phyloP scores from a whole-genome alignment of 2,113 vertebrate species.

The Aix galericulata region DNA sequence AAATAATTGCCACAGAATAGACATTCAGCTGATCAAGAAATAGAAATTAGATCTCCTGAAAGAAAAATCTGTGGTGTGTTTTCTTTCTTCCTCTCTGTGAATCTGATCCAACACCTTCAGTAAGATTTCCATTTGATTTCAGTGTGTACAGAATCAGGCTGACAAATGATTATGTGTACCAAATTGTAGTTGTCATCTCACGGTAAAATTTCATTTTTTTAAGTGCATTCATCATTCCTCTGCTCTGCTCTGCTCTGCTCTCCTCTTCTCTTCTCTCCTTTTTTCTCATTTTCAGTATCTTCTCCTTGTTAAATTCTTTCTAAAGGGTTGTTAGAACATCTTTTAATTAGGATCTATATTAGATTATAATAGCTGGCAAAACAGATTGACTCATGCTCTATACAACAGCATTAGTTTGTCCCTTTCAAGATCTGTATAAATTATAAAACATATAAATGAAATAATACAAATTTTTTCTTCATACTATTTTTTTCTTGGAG shows the following conservation, averaged over 20 bases:
- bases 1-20: neutral
- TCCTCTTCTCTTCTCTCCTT: too few species aligned
- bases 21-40: neutral
- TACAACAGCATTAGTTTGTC: neutral
- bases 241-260: too few species aligned
- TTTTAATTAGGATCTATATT: neutral
- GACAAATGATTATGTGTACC: neutral
- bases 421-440: neutral
- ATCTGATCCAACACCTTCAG: neutral
- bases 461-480: neutral
- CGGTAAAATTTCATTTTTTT: neutral
- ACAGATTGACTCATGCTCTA: neutral
- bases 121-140: conserved; percentile 25
- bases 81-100: neutral
- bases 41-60: neutral
- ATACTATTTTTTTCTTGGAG: neutral
- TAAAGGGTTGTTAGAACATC: neutral
- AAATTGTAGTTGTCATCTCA: conserved; percentile 2
- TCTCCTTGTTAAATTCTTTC: neutral
- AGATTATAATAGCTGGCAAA: neutral
- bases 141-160: neutral
- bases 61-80: neutral
- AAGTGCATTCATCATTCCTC: neutral
- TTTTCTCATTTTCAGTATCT: neutral
- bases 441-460: neutral